Evolutionary conservation across 2,888 invertebrate species (phyloP).

Genomic region (Taphrorychus bicolor): DNA sequence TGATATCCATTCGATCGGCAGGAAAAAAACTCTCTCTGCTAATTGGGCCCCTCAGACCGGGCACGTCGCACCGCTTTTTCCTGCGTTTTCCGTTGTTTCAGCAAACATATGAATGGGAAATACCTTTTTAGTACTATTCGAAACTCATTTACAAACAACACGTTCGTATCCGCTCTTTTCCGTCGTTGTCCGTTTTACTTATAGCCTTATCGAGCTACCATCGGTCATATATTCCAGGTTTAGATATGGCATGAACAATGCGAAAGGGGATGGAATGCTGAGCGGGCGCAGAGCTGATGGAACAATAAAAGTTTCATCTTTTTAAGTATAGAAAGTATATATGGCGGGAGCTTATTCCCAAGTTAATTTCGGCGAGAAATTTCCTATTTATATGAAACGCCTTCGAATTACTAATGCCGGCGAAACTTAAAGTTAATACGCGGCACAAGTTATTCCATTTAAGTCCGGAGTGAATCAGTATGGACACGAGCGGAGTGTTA

Average conservation of each 20-base stretch:
- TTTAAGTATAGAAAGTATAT: conserved; percentile 15
- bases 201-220: conserved; percentile 16
- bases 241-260: conserved; percentile 25
- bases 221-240: conserved; percentile 22
- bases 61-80: conserved; percentile 28
- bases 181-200: conserved; percentile 24
- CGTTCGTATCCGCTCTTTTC: conserved; percentile 31
- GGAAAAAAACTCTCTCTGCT: conserved; percentile 26
- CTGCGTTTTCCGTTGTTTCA: conserved; percentile 25
- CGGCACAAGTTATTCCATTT: conserved; percentile 54
- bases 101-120: conserved; percentile 38
- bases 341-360: conserved; percentile 36
- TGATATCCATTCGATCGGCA: no score
- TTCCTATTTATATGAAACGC: conserved; percentile 43
- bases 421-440: conserved; percentile 47
- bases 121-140: conserved; percentile 29
- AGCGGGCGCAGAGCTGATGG: neutral
- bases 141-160: conserved; percentile 39
- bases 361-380: conserved; percentile 42
- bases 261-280: neutral
- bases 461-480: conserved; percentile 52
- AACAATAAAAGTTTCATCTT: conserved; percentile 29
- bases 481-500: conserved; percentile 56
- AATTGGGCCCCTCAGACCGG: conserved; percentile 27
- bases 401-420: conserved; percentile 40